Base-by-base conservation (phyloP, 23 tunicate genomes). In the Aplidium turbinatum region DNA sequence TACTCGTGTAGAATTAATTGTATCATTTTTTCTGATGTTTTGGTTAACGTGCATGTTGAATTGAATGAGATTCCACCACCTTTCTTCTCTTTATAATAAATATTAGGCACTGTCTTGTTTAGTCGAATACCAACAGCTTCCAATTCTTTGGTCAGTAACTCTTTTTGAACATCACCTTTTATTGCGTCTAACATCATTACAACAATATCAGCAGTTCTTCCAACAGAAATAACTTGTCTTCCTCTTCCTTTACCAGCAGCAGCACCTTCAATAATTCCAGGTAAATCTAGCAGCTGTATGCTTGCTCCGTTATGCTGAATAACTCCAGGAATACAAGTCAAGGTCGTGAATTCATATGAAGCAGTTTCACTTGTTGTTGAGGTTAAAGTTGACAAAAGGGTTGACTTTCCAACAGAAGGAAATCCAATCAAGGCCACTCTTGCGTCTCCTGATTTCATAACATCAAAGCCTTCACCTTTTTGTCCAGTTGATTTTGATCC, bases 401-500 rank as follows among this genome's bases (percentile, higher is more conserved):
- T 94, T n/a, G 95, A 87, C 57, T 94, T 94, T 1, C 97, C 97
- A 1, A 91, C 99, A 29, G 99, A 94, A 1, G 99, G 99, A 87
- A 94, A 94, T 32, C 99, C 99, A 57, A 94, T 87, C 36, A 94
- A 38, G 3, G 99, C 99, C 7, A 94, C 95, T 72, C 99, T 62
- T 1, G 99, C 99, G 58, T 94, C 99, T 1, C 99, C 99, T 2
- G 99, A 94, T 73, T 94, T 94, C 99, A 94, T 94, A 21, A 94
- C 99, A 94, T 94, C 99, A 61, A 94, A 94, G 7, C 99, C 99
- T 69, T 94, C 99, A 4, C 99, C 99, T 78, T 94, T 94, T 72
- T 72, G 85, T 18, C 83, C 73, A 25, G 95, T 78, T 3, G 76
- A 52, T 66, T 94, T 94, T 4, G 95, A 58, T 5, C 94, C 94